Percentiles rank a stretch among this genome's conserved stretches.
Conservation (phyloP, 1,140 invertebrate genomes). For the Drosophila burlai region DNA sequence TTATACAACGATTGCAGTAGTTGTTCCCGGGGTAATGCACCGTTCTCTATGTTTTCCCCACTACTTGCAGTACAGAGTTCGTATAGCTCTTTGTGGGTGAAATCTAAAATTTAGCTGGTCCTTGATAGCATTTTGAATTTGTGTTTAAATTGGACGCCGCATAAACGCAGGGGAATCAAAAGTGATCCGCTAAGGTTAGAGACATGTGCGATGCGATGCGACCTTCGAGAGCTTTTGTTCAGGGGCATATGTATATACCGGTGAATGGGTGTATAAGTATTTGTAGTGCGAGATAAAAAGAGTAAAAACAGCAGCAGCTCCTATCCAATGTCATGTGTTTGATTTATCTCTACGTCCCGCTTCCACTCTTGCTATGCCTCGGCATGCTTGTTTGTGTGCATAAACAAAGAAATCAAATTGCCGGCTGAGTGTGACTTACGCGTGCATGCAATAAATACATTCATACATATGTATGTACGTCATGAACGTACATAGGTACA, state of each 20-base stretch:
- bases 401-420: slow-evolving; percentile 57
- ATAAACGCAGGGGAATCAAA: slow-evolving; percentile 34
- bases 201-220: slow-evolving; percentile 39
- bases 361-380: slow-evolving; percentile 3
- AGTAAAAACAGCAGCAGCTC: slow-evolving; percentile 31
- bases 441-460: slow-evolving; percentile 63
- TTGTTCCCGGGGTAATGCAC: neutral
- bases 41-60: neutral
- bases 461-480: slow-evolving; percentile 1
- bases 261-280: slow-evolving; percentile 12
- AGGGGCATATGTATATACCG: slow-evolving; percentile 14
- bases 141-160: neutral
- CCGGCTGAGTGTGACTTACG: slow-evolving; percentile 60
- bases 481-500: slow-evolving; percentile 38
- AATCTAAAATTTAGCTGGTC: neutral
- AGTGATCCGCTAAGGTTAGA: slow-evolving; percentile 48
- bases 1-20: neutral
- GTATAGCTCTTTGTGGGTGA: neutral
- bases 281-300: slow-evolving; percentile 46
- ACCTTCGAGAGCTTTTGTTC: slow-evolving; percentile 62
- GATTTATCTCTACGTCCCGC: slow-evolving; percentile 7
- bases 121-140: neutral
- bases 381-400: slow-evolving; percentile 32
- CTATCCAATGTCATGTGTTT: slow-evolving; percentile 44
- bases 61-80: neutral